phyloP scores from a whole-genome alignment of 2,888 invertebrate genomes.

The Campaea margaritaria region DNA sequence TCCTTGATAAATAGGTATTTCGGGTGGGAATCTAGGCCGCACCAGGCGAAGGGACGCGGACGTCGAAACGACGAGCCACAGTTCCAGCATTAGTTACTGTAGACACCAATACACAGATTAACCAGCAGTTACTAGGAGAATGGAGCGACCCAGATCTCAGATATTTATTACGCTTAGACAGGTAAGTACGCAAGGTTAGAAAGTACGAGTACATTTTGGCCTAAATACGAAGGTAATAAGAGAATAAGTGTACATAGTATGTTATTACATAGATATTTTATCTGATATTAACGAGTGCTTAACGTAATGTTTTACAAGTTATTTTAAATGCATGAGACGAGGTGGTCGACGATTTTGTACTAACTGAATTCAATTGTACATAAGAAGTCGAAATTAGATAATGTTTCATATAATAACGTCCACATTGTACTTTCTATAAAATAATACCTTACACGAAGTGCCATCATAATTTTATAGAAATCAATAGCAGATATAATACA shows the following conservation, averaged over 20 bases:
- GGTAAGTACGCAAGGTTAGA: conserved; percentile 46
- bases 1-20: conserved; percentile 67
- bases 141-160: conserved; percentile 52
- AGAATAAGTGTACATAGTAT: conserved; percentile 34
- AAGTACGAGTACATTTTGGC: conserved; percentile 45
- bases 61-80: conserved; percentile 43
- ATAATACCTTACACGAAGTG: no score
- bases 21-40: conserved; percentile 66
- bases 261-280: conserved; percentile 25
- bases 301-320: conserved; percentile 4
- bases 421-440: no score
- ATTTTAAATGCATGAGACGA: not conserved
- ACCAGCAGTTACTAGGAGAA: conserved; percentile 36
- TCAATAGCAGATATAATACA: no score
- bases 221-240: conserved; percentile 43
- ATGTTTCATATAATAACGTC: no score
- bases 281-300: conserved; percentile 13
- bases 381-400: no score
- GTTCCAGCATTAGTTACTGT: conserved; percentile 14
- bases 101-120: conserved; percentile 13
- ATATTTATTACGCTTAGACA: conserved; percentile 45
- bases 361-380: not conserved
- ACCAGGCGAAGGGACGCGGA: conserved; percentile 61
- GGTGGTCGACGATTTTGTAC: not conserved
- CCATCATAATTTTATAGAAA: no score